Evolutionary conservation across 2,888 invertebrate species (phyloP).

Genomic region (Xanthorhoe designata): DNA sequence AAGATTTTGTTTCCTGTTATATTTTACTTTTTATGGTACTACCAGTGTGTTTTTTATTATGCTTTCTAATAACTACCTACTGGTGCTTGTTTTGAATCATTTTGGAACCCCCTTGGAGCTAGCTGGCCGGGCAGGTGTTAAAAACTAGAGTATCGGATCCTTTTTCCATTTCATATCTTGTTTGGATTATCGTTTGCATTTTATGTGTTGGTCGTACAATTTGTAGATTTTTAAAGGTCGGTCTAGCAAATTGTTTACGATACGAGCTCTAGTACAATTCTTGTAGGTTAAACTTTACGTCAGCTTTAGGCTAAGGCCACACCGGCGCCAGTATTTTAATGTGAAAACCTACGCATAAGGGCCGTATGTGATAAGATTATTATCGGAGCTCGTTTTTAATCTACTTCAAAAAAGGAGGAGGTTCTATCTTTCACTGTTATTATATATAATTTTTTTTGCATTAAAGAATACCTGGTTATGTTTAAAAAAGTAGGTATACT

Average conservation of each 20-base stretch:
- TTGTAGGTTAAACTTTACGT: neutral
- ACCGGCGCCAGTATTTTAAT: neutral
- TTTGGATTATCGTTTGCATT: neutral
- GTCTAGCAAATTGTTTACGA: neutral
- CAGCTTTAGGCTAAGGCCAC: neutral
- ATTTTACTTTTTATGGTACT: no score
- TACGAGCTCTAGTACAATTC: neutral
- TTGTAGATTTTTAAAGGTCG: neutral
- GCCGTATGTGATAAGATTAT: neutral
- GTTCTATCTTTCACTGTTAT: no score
- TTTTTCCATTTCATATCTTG: conserved; percentile 1
- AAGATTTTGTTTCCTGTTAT: no score
- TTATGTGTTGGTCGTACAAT: neutral
- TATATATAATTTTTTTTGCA: no score
- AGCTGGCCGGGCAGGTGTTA: no score
- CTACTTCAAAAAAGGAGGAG: no score
- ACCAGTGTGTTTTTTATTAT: no score
- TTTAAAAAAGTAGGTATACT: no score
- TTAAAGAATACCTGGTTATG: no score
- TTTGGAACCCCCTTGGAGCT: no score
- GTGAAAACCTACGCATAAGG: neutral
- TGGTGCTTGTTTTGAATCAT: no score
- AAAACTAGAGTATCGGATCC: neutral
- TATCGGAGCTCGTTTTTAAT: neutral
- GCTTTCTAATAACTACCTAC: no score